Conservation (phyloP, 2,888 invertebrate species). For the Sminthurides aquaticus region DNA sequence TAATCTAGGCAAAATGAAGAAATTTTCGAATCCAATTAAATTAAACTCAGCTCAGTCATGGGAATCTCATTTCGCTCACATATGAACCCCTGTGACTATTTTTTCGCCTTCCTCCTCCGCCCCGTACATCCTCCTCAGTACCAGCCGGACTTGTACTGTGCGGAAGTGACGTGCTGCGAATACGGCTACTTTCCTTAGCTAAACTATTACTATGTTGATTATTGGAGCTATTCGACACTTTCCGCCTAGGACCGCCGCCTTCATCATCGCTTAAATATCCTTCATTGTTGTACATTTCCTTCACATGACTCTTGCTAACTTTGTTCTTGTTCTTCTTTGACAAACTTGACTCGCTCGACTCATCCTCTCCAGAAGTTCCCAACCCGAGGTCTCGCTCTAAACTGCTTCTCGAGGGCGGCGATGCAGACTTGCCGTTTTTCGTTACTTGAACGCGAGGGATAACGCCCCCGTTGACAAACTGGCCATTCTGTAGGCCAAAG, state of each 20-base stretch:
- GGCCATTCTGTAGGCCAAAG: conserved; percentile 30
- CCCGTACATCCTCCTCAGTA: background rate
- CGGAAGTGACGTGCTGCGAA: conserved; percentile 33
- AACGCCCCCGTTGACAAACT: conserved; percentile 39
- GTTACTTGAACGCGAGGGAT: conserved; percentile 38
- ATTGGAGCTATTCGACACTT: conserved; percentile 48
- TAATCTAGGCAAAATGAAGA: background rate
- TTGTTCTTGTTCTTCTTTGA: conserved; percentile 51
- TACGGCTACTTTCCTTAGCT: conserved; percentile 18
- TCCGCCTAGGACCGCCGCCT: conserved; percentile 45
- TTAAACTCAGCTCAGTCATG: conserved; percentile 48
- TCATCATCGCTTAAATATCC: conserved; percentile 54
- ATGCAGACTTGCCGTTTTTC: conserved; percentile 29
- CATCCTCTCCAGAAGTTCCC: conserved; percentile 71
- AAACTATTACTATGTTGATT: conserved; percentile 25
- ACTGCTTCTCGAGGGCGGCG: conserved; percentile 37
- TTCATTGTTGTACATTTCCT: conserved; percentile 55
- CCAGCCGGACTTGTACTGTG: conserved; percentile 20
- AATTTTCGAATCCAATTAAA: conserved; percentile 13
- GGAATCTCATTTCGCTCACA: conserved; percentile 59
- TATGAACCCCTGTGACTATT: conserved; percentile 50
- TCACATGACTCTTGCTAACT: conserved; percentile 48
- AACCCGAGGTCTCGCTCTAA: conserved; percentile 65
- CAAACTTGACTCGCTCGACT: conserved; percentile 72
- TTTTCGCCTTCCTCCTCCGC: conserved; percentile 24